Evolutionary conservation across 2,888 invertebrate genomes (phyloP), one percentile per base, ranked within the genome.

Genomic region (Scrobipalpa costella): DNA sequence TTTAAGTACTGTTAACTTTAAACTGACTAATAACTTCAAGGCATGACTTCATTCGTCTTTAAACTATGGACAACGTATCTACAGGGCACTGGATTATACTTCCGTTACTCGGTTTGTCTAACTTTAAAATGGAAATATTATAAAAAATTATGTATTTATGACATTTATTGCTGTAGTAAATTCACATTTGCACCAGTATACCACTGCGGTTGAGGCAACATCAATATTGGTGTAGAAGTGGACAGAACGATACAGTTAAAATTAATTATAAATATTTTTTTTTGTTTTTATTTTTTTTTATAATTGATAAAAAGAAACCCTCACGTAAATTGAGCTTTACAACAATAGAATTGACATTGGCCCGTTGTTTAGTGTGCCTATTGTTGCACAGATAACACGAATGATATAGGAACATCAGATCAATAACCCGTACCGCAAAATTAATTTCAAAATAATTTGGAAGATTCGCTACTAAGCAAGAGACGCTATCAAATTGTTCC

Each of bases 71-170:
- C 90, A 88, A 88, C 84, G 76, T 88, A 89, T 81, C 90, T 90
- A 90, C 83, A 86, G 90, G 90, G 89, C 90, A 90, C 90, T 90
- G 90, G 89, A 85, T 87, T 89, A 88, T 85, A 89, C 81, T 84
- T 88, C 84, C 82, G 85, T 88, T 84, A 82, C 73, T 83, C 84
- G 82, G 84, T 80, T 79, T 78, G 78, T 84, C 84, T 87, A 83
- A 76, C 78, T 80, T 84, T 82, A 83, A 84, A 87, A 82, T 82
- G 77, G 84, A 86, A 86, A 85, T 84, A 68, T 75, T 88, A 87
- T 86, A 85, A 88, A 89, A 88, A 87, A 88, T 85, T 86, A 85
- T 78, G 73, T 74, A 72, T 75, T 77, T 78, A 76, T 70, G 68
- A 68, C 70, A 76, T 83, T 88, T 88, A 89, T 90, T 89, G 89